Evolutionary conservation across 2,113 vertebrate genomes (phyloP).

Genomic region (Kryptolebias marmoratus): DNA sequence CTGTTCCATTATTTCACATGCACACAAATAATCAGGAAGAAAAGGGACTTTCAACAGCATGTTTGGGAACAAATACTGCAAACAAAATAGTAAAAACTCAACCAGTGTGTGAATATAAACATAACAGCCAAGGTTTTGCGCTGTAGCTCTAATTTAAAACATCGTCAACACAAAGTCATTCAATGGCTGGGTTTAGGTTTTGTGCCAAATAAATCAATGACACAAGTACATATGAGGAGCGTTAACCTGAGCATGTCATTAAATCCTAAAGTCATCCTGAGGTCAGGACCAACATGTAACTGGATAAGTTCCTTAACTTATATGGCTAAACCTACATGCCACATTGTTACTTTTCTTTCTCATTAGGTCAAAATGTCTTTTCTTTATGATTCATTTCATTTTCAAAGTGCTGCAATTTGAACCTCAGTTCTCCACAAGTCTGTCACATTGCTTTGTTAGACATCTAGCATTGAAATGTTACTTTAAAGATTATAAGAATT

Average conservation of each 20-base stretch:
- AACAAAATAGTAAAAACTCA: slow-evolving; percentile 15
- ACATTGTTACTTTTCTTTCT: slow-evolving; percentile 49
- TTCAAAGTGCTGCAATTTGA: too few species aligned
- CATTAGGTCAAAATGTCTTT: slow-evolving; percentile 21
- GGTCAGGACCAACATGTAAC: slow-evolving; percentile 22
- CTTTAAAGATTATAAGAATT: slow-evolving; percentile 34
- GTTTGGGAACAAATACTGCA: slow-evolving; percentile 11
- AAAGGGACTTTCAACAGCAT: slow-evolving; percentile 11
- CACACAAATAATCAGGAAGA: slow-evolving; percentile 17
- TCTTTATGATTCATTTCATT: too few species aligned
- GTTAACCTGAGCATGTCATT: slow-evolving; percentile 40
- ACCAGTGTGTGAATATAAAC: slow-evolving; percentile 5
- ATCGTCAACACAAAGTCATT: slow-evolving; percentile 20
- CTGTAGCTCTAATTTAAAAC: slow-evolving; percentile 24
- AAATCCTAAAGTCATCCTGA: slow-evolving; percentile 32
- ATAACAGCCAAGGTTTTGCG: slow-evolving; percentile 35
- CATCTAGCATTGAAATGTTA: slow-evolving; percentile 37
- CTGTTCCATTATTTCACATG: slow-evolving; percentile 8
- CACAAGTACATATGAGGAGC: slow-evolving; percentile 25
- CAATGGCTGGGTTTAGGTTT: slow-evolving; percentile 30
- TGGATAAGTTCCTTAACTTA: slow-evolving; percentile 28
- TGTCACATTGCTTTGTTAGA: slow-evolving; percentile 50
- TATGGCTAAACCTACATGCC: slow-evolving; percentile 52
- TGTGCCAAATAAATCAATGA: slow-evolving; percentile 54
- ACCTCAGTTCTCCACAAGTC: slow-evolving; percentile 37